A percentile compares a stretch with the other conserved stretches of the same genome.
Conservation (phyloP, 2,797 vertebrate species). For the Parambassis ranga region DNA sequence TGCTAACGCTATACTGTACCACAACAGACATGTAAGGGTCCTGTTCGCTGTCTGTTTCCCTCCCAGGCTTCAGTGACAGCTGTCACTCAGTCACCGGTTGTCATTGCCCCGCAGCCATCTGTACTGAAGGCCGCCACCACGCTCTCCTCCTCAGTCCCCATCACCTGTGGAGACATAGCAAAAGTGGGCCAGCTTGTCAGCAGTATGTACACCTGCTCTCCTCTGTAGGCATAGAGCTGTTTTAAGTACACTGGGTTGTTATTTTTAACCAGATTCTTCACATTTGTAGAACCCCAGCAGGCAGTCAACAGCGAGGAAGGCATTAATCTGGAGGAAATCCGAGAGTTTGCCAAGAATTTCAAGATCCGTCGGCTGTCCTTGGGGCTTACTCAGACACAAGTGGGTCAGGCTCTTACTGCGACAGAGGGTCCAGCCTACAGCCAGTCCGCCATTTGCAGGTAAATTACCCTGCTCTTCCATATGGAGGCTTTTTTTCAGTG, state of each 20-base stretch:
- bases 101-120: slow-evolving; percentile 82
- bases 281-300: slow-evolving; percentile 84
- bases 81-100: slow-evolving; percentile 82
- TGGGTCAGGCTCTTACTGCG: slow-evolving; percentile 95
- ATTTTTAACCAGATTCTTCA: slow-evolving; percentile 52
- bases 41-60: background rate
- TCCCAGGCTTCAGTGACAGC: slow-evolving; percentile 73
- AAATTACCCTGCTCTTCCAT: slow-evolving; percentile 15
- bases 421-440: slow-evolving; percentile 97
- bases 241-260: slow-evolving; percentile 32
- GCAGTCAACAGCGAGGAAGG: slow-evolving; percentile 86
- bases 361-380: slow-evolving; percentile 95
- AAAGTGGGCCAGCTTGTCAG: slow-evolving; percentile 94
- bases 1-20: too few relatives aligned
- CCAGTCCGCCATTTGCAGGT: slow-evolving; percentile 98
- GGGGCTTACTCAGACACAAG: slow-evolving; percentile 97
- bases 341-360: slow-evolving; percentile 99
- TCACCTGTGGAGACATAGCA: slow-evolving; percentile 87
- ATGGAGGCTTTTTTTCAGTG: background rate
- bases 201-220: slow-evolving; percentile 82
- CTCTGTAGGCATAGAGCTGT: slow-evolving; percentile 13
- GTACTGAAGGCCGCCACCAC: slow-evolving; percentile 67
- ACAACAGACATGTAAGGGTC: background rate
- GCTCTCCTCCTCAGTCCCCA: slow-evolving; percentile 76
- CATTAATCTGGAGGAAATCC: slow-evolving; percentile 97